A percentile compares a stretch with the other conserved stretches of the same genome.
Conservation (phyloP, 2,113 vertebrate species). For the Setophaga kirtlandii region DNA sequence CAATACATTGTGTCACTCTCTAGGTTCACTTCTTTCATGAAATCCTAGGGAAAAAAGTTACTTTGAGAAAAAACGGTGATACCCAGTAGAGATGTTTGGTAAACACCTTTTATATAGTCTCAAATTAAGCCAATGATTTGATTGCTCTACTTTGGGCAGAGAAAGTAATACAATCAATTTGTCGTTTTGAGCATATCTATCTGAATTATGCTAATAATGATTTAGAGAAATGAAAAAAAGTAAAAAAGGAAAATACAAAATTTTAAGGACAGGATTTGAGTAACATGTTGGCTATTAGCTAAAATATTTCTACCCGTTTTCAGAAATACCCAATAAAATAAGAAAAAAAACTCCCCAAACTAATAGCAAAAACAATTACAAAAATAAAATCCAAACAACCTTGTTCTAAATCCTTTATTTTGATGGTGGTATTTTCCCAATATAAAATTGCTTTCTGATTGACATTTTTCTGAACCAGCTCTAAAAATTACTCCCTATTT, state of each 20-base stretch:
- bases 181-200: neutral
- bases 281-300: neutral
- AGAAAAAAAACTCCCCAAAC: rapidly evolving
- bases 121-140: neutral
- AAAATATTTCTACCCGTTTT: neutral
- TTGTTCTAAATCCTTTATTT: neutral
- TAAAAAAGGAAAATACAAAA: neutral
- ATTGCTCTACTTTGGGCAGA: neutral
- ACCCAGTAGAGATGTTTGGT: neutral
- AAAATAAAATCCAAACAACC: neutral
- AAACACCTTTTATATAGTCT: neutral
- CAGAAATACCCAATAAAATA: neutral
- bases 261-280: neutral
- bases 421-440: neutral
- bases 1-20: neutral
- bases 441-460: neutral
- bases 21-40: neutral
- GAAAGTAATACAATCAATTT: neutral
- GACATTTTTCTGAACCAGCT: rapidly evolving
- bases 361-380: neutral
- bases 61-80: neutral
- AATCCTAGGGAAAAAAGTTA: neutral
- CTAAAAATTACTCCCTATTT: rapidly evolving
- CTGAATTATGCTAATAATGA: neutral
- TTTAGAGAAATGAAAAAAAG: neutral